Conservation (phyloP, 2,113 vertebrate species). For the Thunnus maccoyii region DNA sequence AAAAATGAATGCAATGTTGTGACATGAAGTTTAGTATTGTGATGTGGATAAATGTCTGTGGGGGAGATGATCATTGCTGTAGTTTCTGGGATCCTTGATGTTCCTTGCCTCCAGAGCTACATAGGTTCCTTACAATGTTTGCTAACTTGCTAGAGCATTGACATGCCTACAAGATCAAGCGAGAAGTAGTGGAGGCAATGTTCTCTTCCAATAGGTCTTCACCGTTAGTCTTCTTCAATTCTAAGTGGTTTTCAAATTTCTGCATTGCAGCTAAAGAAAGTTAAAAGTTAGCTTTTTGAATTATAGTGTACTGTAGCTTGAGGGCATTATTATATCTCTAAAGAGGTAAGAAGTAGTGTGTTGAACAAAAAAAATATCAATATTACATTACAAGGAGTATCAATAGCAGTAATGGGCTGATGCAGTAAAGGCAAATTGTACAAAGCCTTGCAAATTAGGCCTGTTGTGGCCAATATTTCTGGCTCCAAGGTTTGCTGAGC, state of each 20-base stretch:
- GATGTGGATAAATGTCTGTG: not conserved
- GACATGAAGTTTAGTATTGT: no score
- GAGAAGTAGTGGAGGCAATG: not conserved
- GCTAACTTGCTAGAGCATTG: not conserved
- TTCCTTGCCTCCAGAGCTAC: no score
- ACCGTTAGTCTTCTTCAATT: not conserved
- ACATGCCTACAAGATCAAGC: not conserved
- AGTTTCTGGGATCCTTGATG: not conserved
- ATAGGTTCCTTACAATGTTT: no score
- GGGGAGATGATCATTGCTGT: not conserved
- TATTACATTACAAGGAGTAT: conserved; percentile 11
- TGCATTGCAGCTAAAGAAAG: conserved; percentile 19
- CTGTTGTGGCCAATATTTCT: conserved; percentile 14
- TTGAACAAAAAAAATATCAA: conserved; percentile 5
- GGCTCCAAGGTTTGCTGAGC: conserved; percentile 1
- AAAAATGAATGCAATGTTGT: no score
- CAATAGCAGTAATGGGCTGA: not conserved
- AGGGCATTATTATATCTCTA: conserved; percentile 25
- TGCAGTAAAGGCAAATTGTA: conserved; percentile 15
- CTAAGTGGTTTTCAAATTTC: conserved; percentile 6
- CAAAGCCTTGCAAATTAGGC: conserved; percentile 24
- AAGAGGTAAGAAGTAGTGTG: conserved; percentile 4
- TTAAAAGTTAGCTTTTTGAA: not conserved
- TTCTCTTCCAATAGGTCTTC: not conserved
- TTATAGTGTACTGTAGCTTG: not conserved